These are phyloP conservation scores for Lasiurus borealis DNA, from an alignment of 2,113 vertebrate species.

Conservation along the genomic window DNA sequence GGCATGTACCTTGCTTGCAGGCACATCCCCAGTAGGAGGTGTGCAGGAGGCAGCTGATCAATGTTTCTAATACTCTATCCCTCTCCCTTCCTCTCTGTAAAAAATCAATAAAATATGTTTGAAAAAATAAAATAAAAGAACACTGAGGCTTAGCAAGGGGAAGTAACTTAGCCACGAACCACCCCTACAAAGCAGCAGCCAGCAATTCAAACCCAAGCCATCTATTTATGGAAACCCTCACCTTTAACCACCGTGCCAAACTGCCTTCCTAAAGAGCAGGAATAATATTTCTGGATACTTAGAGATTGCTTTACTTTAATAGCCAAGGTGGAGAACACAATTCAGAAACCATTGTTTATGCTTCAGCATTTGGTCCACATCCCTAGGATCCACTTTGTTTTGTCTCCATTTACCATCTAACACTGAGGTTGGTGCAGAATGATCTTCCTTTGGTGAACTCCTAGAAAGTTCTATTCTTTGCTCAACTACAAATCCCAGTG, in stretches of 20 bases:
- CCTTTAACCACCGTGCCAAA: rapidly evolving
- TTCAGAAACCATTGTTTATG: background rate
- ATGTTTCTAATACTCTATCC: too few species aligned
- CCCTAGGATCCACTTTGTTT: background rate
- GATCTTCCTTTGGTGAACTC: background rate
- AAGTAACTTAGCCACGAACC: background rate
- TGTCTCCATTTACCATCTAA: background rate
- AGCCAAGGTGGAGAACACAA: background rate
- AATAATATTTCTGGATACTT: background rate
- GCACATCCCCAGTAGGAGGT: too few species aligned
- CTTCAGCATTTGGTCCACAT: background rate
- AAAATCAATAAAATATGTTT: too few species aligned
- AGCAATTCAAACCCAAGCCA: background rate
- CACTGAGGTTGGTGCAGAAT: background rate
- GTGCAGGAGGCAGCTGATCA: too few species aligned
- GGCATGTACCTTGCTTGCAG: too few species aligned
- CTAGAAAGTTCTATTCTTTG: background rate
- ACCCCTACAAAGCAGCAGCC: background rate
- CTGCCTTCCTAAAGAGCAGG: background rate
- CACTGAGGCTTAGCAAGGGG: background rate
- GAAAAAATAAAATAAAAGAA: background rate
- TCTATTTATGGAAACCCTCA: background rate
- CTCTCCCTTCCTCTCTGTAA: too few species aligned
- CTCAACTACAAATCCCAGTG: background rate
- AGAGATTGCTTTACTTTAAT: background rate